Conservation (phyloP, 2,888 invertebrate species). For the Rotaria magnacalcarata region DNA sequence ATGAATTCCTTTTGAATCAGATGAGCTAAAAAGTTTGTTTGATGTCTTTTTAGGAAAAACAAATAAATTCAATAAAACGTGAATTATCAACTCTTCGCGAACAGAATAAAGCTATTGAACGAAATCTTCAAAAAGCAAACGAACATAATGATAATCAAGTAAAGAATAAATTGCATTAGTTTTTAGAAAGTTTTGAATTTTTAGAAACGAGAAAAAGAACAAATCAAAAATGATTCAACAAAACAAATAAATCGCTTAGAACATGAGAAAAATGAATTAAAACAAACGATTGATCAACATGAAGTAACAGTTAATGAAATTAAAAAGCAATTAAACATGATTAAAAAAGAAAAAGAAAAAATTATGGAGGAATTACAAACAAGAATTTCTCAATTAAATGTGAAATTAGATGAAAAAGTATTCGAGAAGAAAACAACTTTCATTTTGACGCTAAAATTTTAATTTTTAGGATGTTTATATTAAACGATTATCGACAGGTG, state of each 20-base stretch:
- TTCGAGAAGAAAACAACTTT: not conserved
- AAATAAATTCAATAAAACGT: not conserved
- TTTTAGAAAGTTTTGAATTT: not conserved
- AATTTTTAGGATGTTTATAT: not conserved
- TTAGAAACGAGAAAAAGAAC: not conserved
- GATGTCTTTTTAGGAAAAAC: not conserved
- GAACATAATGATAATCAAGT: not conserved
- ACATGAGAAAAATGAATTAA: not conserved
- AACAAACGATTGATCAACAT: not conserved
- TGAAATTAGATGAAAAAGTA: not conserved
- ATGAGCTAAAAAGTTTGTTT: too few species aligned
- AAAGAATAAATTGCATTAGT: not conserved
- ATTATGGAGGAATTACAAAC: not conserved
- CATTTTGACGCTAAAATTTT: not conserved
- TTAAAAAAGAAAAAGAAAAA: not conserved
- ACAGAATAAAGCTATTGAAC: not conserved
- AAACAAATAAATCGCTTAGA: not conserved
- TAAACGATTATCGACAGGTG: not conserved
- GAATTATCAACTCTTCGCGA: not conserved
- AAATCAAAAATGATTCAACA: not conserved
- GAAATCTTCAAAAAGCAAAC: not conserved
- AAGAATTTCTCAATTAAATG: not conserved
- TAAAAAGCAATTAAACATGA: not conserved
- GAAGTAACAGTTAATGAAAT: not conserved
- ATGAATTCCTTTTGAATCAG: too few species aligned